phyloP scores from a whole-genome alignment of 2,888 invertebrate species.

The Pristionchus maxplancki region DNA sequence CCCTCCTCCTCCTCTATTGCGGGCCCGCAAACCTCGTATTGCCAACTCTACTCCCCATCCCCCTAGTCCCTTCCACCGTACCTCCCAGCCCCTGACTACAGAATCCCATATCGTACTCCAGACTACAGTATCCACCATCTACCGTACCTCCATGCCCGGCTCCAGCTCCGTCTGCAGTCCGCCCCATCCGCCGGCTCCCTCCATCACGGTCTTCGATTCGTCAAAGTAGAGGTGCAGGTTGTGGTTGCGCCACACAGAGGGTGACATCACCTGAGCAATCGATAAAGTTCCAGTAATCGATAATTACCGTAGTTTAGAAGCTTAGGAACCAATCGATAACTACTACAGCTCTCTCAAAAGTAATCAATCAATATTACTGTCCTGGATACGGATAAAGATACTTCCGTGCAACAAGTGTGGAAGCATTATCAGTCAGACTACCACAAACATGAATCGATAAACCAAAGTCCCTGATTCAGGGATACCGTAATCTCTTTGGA shows the following conservation, averaged over 20 bases:
- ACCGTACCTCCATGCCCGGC: constrained; percentile 24
- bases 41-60: no score
- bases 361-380: neutral
- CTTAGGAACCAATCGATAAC: neutral
- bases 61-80: neutral
- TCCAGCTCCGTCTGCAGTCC: neutral
- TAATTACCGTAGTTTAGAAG: neutral
- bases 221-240: constrained; percentile 45
- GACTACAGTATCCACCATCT: no score
- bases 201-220: neutral
- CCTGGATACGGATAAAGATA: no score
- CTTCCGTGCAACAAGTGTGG: no score
- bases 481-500: no score
- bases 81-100: no score
- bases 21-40: no score
- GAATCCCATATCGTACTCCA: no score
- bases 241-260: neutral
- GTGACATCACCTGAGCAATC: constrained; percentile 30
- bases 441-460: no score
- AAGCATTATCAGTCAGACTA: no score
- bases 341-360: neutral
- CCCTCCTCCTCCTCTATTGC: no score
- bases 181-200: neutral
- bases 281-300: neutral
- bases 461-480: no score